A percentile compares a stretch with the other conserved stretches of the same genome.
Evolutionary conservation across 2,888 invertebrate species (phyloP).

Genomic region (Watsonalla cultraria): DNA sequence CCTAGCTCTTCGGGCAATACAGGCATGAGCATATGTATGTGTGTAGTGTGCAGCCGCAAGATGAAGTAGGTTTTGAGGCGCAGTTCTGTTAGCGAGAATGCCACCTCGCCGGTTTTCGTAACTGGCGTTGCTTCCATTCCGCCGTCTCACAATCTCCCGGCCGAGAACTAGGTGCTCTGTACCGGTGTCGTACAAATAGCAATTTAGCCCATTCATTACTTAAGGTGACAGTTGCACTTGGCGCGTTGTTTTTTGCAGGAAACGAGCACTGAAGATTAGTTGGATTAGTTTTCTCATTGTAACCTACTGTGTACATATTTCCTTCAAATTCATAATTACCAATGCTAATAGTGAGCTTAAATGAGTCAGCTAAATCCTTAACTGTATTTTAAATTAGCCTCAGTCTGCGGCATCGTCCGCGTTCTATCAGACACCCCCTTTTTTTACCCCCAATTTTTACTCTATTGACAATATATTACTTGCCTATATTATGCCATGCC

Average conservation of each 20-base stretch:
- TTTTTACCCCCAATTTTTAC: too few relatives aligned
- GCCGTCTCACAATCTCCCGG: conserved; percentile 15
- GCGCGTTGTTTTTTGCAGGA: conserved; percentile 26
- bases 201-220: conserved; percentile 42
- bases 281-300: neutral
- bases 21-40: too few relatives aligned
- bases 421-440: too few relatives aligned
- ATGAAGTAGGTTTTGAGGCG: conserved; percentile 31
- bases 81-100: conserved; percentile 39
- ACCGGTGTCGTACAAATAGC: conserved; percentile 8
- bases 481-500: too few relatives aligned
- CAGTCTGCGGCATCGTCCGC: too few relatives aligned
- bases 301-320: neutral
- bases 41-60: conserved; percentile 23
- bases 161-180: conserved; percentile 10
- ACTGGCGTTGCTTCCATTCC: conserved; percentile 27
- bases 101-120: conserved; percentile 33
- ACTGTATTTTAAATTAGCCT: too few relatives aligned
- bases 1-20: too few relatives aligned
- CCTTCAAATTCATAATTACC: too few relatives aligned
- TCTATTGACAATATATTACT: too few relatives aligned
- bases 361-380: too few relatives aligned
- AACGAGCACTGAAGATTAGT: conserved; percentile 1
- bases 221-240: conserved; percentile 30
- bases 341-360: too few relatives aligned